Base-by-base conservation (phyloP, 2,113 vertebrate genomes). In the Thymallus thymallus region DNA sequence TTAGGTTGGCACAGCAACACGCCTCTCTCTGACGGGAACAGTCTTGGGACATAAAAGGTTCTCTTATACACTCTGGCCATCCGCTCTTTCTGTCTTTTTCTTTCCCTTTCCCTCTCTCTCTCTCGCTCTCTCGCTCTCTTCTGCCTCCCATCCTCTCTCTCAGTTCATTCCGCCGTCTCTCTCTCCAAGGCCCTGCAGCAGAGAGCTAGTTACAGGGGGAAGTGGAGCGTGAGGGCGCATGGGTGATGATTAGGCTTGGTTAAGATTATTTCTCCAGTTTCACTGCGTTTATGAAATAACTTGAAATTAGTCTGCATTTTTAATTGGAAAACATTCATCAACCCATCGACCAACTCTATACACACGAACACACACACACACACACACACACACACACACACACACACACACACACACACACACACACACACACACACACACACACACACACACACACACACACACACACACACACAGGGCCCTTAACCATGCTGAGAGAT, bases 241-340 rank as follows among this genome's bases (percentile, higher is more conserved):
- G 56, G 76, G 68, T 82, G 77, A 87, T 86, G 82, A 87, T 86
- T 51, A 73, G 60, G 80, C 75, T 74, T 90, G 86, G 89, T 90
- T 89, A 89, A 88, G 80, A 86, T 83, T 83, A 76, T 88, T 79
- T 79, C 78, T 84, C 85, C 65, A 76, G 78, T 82, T 86, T 76
- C 68, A 23, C 78, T 83, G 67, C 80, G 77, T 84, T 86, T 82
- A 86, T 88, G 78, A 89, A 90, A 90, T 91, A 90, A 90, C 12
- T 86, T 0, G 73, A 89, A 90, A 90, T 91, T 91, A 90, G 22
- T 86, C n/a, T 60, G 51, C 6, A 55, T 22, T 90, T 91, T 89
- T 91, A 91, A 91, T 91, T 91, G 80, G 79, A 72, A 73, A 58
- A 69, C 68, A 85, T 83, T 77, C 76, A 41, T 41, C 35, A 41